Evolutionary conservation across 2,888 invertebrate species (phyloP).

Genomic region (Dolichomitus sp.): DNA sequence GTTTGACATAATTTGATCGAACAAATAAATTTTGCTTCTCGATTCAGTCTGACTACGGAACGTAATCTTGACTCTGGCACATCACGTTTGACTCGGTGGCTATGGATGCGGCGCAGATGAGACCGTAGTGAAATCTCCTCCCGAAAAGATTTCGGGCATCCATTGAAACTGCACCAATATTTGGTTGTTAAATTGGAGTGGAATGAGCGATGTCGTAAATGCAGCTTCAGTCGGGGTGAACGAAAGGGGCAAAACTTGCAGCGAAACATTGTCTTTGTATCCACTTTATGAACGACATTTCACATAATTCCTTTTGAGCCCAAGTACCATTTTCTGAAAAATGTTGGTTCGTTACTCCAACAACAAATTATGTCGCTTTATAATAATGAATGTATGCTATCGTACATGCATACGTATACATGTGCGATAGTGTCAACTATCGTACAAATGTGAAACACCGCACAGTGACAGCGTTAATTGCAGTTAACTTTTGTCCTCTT

Average conservation of each 20-base stretch:
- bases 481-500: too few species aligned
- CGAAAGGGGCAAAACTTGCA: slow-evolving; percentile 26
- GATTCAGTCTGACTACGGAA: slow-evolving; percentile 1
- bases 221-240: slow-evolving; percentile 5
- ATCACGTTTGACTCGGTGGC: neutral
- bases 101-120: slow-evolving; percentile 26
- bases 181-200: slow-evolving; percentile 20
- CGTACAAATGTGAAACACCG: too few species aligned
- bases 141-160: slow-evolving; percentile 27
- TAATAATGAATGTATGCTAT: too few species aligned
- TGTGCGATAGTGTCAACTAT: too few species aligned
- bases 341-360: neutral
- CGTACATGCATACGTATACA: too few species aligned
- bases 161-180: slow-evolving; percentile 29
- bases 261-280: slow-evolving; percentile 5
- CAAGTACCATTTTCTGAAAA: neutral
- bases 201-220: slow-evolving; percentile 23
- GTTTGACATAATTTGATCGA: slow-evolving; percentile 15
- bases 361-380: too few species aligned
- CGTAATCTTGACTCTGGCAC: slow-evolving; percentile 10
- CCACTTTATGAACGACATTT: neutral
- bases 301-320: neutral
- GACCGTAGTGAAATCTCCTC: slow-evolving; percentile 25
- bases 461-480: too few species aligned
- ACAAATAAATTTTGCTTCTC: slow-evolving; percentile 22